Base-by-base conservation (phyloP, 2,888 invertebrate species). In the Herminia tarsipennalis region DNA sequence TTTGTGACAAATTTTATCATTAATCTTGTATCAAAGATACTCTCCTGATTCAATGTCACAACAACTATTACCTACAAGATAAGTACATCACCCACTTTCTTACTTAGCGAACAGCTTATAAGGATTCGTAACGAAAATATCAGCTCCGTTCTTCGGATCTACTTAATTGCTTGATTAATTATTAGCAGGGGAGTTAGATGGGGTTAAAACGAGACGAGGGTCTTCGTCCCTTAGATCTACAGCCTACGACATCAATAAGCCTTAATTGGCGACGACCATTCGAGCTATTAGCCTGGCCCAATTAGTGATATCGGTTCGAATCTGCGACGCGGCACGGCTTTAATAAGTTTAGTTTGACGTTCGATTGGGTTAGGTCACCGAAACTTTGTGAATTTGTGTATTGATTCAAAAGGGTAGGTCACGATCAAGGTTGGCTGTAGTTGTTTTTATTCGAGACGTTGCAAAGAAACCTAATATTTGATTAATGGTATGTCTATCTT, bases 151-250 rank as follows among this genome's bases (percentile, higher is more conserved):
- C 45, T 62, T 68, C 57, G 70, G 73, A 80, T 81, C 74, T 81
- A 74, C 69, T 78, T 86, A 89, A 90, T 89, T 87, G 86, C 80
- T 84, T 89, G 87, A 88, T 89, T 86, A 89, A 90, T 89, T 88
- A 89, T 90, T 88, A 88, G 80, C 76, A 67, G 70, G 75, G 78
- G 76, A 75, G 68, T 74, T 78, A 74, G 82, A 84, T 81, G 81
- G 86, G 88, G 88, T 88, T 86, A 78, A 81, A 84, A 78, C 73
- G 78, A 85, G 88, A 88, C 81, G 83, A 87, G 89, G 88, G 89
- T 88, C 36, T 41, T 36, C 81, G 81, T 58, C 65, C 59, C 73
- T 71, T 77, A 83, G 86, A 87, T 83, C 78, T 75, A 79, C 78
- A 76, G 76, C 68, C 74, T 69, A 69, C 78, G 87, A 87, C 88